Evolutionary conservation across 2,113 vertebrate genomes (phyloP), one percentile per base, ranked within the genome.

Genomic region (Oncorhynchus masou): DNA sequence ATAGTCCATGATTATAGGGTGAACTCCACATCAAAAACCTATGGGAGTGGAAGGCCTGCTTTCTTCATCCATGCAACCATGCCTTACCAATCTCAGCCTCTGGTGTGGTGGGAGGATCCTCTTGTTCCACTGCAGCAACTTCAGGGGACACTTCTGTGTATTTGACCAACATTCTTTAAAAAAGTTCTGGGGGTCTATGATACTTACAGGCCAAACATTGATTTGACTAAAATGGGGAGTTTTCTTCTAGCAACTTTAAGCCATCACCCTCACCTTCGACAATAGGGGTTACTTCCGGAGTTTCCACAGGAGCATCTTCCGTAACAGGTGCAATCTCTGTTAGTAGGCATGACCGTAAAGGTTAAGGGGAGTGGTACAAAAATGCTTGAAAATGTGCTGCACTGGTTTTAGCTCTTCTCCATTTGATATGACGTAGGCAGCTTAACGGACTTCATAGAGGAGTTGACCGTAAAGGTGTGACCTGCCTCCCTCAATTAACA

Each of bases 11-110:
- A 79, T 83, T 76, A 75, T 74, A 76, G 22, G 76, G 9, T 48
- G 5, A 65, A 51, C 6, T 67, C 16, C 7, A 22, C 5, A 51
- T 2, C 9, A 62, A 62, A 45, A 24, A 8, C 62, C 49, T 31
- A 77, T 1, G 19, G 13, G 27, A 73, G 16, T 16, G 57, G 34
- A 57, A 12, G 48, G 54, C 15, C 12, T 54, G 73, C 59, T 19
- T n/a, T 27, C 8, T 68, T 57, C 24, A 57, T 49, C 62, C 74
- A 87, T 86, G 79, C 77, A 70, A 70, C 20, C 59, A 62, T 62
- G 19, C 59, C 59, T 62, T 62, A 62, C 59, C 59, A 62, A 62
- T 62, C 59, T 62, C 59, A 62, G n/a, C 7, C n/a, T 62, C 59
- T 22, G n/a, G 19, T 22, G 59, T 22, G 59, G n/a, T n/a, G n/a